Conservation (phyloP, 2,888 invertebrate species). For the Alitta virens region DNA sequence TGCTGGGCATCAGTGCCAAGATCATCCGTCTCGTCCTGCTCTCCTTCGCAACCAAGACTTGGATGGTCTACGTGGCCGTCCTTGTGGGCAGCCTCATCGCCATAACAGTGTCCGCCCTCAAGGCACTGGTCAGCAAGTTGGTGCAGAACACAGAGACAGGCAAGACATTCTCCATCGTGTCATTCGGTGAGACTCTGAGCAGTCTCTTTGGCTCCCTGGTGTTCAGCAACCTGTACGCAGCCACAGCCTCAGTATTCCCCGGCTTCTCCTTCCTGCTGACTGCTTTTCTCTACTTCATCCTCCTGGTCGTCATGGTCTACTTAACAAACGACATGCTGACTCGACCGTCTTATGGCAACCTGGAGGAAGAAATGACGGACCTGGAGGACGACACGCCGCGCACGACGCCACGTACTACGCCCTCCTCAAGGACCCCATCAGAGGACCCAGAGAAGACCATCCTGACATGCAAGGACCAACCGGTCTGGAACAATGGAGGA, state of each 20-base stretch:
- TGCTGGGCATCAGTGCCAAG: conserved; percentile 55
- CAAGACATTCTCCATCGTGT: conserved; percentile 57
- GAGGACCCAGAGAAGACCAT: no score
- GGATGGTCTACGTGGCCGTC: conserved; percentile 48
- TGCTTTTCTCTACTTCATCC: conserved; percentile 4
- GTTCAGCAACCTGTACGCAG: conserved; percentile 53
- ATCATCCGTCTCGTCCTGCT: conserved; percentile 48
- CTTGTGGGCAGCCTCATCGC: conserved; percentile 10
- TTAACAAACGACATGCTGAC: conserved; percentile 3
- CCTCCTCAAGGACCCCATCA: no score
- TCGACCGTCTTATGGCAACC: neutral
- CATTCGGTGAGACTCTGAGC: conserved; percentile 53
- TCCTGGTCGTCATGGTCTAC: conserved; percentile 9
- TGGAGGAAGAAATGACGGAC: conserved; percentile 10
- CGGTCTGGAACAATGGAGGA: no score
- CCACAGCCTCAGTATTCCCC: conserved; percentile 47
- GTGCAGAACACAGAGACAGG: conserved; percentile 37
- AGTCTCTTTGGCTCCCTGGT: conserved; percentile 51
- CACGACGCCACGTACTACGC: no score
- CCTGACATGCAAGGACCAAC: no score
- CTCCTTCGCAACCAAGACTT: conserved; percentile 45
- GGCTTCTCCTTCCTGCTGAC: conserved; percentile 38
- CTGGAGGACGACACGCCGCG: neutral
- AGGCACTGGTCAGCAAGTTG: conserved; percentile 8
- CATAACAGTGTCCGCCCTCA: conserved; percentile 15